These are phyloP conservation scores for Ips typographus DNA, from an alignment of 1,140 invertebrate species.

Conservation along the genomic window DNA sequence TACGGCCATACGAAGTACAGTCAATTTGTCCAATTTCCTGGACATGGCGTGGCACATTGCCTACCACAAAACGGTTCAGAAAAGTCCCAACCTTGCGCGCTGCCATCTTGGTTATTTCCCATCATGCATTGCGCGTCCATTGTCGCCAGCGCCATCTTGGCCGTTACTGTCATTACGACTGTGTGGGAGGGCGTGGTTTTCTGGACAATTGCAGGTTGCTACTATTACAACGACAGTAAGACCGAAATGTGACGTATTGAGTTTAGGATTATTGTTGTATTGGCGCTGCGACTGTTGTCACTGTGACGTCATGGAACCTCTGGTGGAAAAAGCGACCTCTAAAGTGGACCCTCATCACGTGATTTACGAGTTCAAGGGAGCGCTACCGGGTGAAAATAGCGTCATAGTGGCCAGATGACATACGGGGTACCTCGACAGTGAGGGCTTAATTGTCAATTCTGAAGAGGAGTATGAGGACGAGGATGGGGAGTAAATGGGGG, in stretches of 20 bases:
- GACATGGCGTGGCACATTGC: constrained; percentile 93
- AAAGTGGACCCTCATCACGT: constrained; percentile 19
- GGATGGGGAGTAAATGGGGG: neutral
- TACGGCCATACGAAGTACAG: constrained; percentile 90
- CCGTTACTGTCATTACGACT: constrained; percentile 19
- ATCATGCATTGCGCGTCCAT: constrained; percentile 26
- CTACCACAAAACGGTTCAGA: constrained; percentile 33
- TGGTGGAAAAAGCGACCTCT: constrained; percentile 21
- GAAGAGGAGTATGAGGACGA: constrained; percentile 30
- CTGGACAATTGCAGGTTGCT: constrained; percentile 35
- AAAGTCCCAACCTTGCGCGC: constrained; percentile 27
- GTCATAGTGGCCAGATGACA: constrained; percentile 40
- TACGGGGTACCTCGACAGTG: constrained; percentile 38
- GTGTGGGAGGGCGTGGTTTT: constrained; percentile 38
- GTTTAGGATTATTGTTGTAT: constrained; percentile 36
- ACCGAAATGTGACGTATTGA: neutral
- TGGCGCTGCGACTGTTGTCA: constrained; percentile 38
- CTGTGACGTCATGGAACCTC: constrained; percentile 33
- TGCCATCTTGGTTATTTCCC: constrained; percentile 34
- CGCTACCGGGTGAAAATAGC: constrained; percentile 19
- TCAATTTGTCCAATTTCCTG: constrained; percentile 90
- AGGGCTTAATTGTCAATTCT: constrained; percentile 31
- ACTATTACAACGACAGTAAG: neutral
- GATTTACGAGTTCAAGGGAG: constrained; percentile 32
- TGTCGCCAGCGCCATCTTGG: constrained; percentile 20